Base-by-base conservation (phyloP, 2,888 invertebrate genomes). In the Helleia helle region DNA sequence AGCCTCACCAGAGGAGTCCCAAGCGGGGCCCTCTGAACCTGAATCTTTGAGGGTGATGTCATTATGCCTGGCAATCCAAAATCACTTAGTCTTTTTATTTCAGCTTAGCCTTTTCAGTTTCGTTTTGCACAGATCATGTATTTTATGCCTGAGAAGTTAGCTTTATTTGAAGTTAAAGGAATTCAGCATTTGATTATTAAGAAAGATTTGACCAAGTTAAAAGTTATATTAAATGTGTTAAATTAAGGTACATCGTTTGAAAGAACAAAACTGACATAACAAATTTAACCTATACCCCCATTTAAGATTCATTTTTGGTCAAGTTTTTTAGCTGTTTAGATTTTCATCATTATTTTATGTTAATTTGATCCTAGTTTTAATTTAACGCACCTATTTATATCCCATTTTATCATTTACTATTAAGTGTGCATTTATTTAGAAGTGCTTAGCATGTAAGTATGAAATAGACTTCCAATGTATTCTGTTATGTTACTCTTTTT, bases 1-100 rank as follows among this genome's bases (percentile, higher is more conserved):
- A 22, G 34, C 44, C 51, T 51, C 56, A 38, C 57, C 68, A 44
- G 63, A 57, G 59, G 72, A 71, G 59, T 66, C 77, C 57, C 63
- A 64, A 61, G 62, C 72, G 52, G 76, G 76, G 43, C 62, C 74
- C 62, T 79, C 81, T 43, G 52, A 58, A 54, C 48, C 71, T 51
- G 71, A 76, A 66, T 55, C 71, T 72, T 63, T 70, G 75, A 79
- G 70, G 83, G 83, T 83, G 83, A 83, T 67, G 70, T 73, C 79
- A 71, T 72, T 80, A 71, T 80, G 81, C 80, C 83, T 81, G 81
- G 83, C 81, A 75, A 81, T 80, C 83, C 81, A 80, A 80, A 34
- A 75, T 73, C 71, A 80, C 83, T 80, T 80, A 71, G 59, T 77
- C 77, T 79, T 70, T 74, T 64, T 71, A 66, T 72, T 79, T 79